A percentile compares a stretch with the other conserved stretches of the same genome.
phyloP scores from a whole-genome alignment of 2,888 invertebrate genomes.

The Caenorhabditis japonica region DNA sequence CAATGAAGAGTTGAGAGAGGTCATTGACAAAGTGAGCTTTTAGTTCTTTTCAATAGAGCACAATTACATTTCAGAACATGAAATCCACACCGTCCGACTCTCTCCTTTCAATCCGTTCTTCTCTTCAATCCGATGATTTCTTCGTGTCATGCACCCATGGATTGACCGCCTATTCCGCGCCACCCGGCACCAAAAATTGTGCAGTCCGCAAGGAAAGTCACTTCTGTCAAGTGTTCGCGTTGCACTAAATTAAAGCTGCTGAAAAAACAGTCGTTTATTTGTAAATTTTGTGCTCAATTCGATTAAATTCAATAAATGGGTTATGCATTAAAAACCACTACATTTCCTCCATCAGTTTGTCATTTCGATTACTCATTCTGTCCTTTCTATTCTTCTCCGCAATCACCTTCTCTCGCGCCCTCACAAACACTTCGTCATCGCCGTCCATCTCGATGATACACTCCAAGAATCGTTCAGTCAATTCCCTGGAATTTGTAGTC shows the following conservation, averaged over 20 bases:
- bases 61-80: constrained; percentile 46
- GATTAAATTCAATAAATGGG: neutral
- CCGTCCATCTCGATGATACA: constrained; percentile 39
- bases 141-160: constrained; percentile 42
- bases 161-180: constrained; percentile 35
- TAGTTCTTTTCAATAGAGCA: no score
- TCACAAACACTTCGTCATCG: constrained; percentile 30
- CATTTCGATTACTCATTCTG: constrained; percentile 15
- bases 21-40: constrained; percentile 21
- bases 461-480: constrained; percentile 19
- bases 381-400: constrained; percentile 21
- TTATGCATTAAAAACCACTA: neutral
- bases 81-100: constrained; percentile 35
- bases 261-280: constrained; percentile 10
- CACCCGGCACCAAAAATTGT: constrained; percentile 33
- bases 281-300: constrained; percentile 19
- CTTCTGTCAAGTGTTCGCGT: constrained; percentile 45
- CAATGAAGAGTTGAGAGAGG: constrained; percentile 21
- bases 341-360: constrained; percentile 6
- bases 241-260: constrained; percentile 4
- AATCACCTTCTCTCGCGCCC: constrained; percentile 24
- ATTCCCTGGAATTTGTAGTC: constrained; percentile 24
- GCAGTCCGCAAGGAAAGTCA: constrained; percentile 35
- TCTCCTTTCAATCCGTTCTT: constrained; percentile 19
- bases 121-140: constrained; percentile 24